Percentiles rank a stretch among this genome's conserved stretches.
Conservation (phyloP, 37 sponge, comb jelly and placozoan genomes). For the Ephydatia muelleri region DNA sequence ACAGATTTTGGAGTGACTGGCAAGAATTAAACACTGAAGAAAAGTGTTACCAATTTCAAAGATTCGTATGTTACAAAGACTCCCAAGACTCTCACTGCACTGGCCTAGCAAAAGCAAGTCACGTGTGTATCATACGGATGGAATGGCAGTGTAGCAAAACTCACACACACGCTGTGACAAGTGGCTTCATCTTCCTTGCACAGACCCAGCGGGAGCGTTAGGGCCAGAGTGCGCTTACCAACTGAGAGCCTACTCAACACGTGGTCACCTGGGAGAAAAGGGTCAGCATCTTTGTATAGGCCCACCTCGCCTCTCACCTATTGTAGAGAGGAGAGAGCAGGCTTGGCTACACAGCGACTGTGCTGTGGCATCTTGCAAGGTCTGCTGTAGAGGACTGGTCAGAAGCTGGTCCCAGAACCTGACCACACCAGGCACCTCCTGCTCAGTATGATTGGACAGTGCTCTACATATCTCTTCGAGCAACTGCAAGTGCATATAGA, state of each 20-base stretch:
- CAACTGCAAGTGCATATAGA: slow-evolving; percentile 7
- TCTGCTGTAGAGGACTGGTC: slow-evolving; percentile 30
- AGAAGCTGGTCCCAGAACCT: slow-evolving; percentile 53
- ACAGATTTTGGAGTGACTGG: background rate
- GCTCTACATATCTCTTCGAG: slow-evolving; percentile 51
- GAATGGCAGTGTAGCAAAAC: background rate
- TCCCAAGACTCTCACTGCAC: slow-evolving; percentile 54
- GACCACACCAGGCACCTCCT: background rate
- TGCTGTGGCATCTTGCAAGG: slow-evolving; percentile 20
- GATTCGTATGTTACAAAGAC: slow-evolving; percentile 31
- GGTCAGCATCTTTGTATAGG: no score
- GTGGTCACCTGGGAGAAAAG: no score
- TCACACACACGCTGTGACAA: slow-evolving; percentile 22
- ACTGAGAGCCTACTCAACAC: background rate
- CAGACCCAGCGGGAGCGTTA: slow-evolving; percentile 45
- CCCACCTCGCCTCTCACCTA: slow-evolving; percentile 2
- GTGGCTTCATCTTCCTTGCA: slow-evolving; percentile 34
- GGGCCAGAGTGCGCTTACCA: slow-evolving; percentile 22
- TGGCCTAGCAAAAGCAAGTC: no score
- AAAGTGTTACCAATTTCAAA: slow-evolving; percentile 16
- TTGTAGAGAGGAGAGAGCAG: slow-evolving; percentile 54
- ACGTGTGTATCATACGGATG: background rate
- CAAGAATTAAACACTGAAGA: background rate
- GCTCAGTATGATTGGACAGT: background rate
- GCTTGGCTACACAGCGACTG: slow-evolving; percentile 24